These are phyloP conservation scores for Trachelus stipa DNA, from an alignment of 2,888 invertebrate genomes.

Conservation along the genomic window DNA sequence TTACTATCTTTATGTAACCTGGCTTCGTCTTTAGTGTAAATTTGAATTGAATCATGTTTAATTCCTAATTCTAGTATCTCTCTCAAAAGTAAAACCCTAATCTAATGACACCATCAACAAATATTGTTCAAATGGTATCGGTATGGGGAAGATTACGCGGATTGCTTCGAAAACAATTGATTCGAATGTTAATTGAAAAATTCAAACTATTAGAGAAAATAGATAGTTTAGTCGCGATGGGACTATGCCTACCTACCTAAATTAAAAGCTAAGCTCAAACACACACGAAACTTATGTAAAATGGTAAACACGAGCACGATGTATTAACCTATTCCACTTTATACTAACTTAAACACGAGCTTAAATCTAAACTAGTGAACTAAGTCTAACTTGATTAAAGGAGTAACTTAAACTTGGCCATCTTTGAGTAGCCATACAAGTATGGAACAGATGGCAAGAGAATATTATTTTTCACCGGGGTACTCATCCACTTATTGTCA, in stretches of 20 bases:
- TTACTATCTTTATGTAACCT: background rate
- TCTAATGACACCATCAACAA: slow-evolving; percentile 1
- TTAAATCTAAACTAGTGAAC: slow-evolving; percentile 15
- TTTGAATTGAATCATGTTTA: background rate
- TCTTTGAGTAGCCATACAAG: slow-evolving; percentile 2
- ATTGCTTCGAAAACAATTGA: slow-evolving; percentile 15
- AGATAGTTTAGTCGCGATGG: background rate
- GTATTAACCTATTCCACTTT: slow-evolving; percentile 1
- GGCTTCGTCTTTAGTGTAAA: background rate
- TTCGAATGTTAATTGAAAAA: background rate
- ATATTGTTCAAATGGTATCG: slow-evolving; percentile 2
- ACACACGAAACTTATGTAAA: background rate
- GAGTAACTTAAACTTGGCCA: slow-evolving; percentile 14
- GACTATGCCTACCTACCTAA: slow-evolving; percentile 2
- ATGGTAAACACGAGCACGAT: background rate
- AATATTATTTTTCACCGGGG: slow-evolving; percentile 22
- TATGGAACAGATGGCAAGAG: slow-evolving; percentile 6
- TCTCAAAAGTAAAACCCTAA: background rate
- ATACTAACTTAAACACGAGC: slow-evolving; percentile 5
- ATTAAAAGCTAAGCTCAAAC: slow-evolving; percentile 1
- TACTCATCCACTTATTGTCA: slow-evolving; percentile 28
- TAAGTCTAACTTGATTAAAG: slow-evolving; percentile 16
- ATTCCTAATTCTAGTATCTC: background rate
- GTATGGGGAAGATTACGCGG: slow-evolving; percentile 2
- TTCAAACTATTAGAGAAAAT: background rate